Evolutionary conservation across 1,140 invertebrate genomes (phyloP).

Genomic region (Bicyclus anynana): DNA sequence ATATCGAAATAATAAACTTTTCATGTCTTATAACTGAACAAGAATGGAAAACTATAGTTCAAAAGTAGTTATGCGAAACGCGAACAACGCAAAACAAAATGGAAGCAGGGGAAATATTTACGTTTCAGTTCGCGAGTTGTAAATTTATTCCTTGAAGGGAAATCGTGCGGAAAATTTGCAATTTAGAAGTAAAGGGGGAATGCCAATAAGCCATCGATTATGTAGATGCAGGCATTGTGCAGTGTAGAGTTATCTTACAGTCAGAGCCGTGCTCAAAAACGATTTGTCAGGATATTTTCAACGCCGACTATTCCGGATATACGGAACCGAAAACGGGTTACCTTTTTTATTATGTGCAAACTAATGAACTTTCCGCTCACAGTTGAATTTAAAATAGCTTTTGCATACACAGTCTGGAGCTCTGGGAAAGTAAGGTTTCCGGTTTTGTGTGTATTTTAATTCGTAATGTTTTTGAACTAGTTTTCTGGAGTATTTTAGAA

Average conservation of each 20-base stretch:
- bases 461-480: too few species aligned
- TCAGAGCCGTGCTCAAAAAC: slow-evolving; percentile 52
- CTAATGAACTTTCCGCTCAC: not conserved
- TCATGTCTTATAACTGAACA: not conserved
- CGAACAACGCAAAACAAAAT: slow-evolving; percentile 27
- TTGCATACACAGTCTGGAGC: not conserved
- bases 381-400: not conserved
- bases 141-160: slow-evolving; percentile 69
- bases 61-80: slow-evolving; percentile 17
- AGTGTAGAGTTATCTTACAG: slow-evolving; percentile 67
- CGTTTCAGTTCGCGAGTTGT: slow-evolving; percentile 59
- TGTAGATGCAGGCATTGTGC: slow-evolving; percentile 70
- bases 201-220: slow-evolving; percentile 74
- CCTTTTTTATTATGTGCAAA: slow-evolving; percentile 31
- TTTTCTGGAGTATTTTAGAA: too few species aligned
- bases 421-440: not conserved
- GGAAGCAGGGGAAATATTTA: slow-evolving; percentile 55
- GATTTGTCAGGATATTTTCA: slow-evolving; percentile 65
- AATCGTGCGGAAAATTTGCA: slow-evolving; percentile 76
- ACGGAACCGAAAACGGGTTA: slow-evolving; percentile 30
- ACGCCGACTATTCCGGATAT: slow-evolving; percentile 25
- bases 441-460: not conserved
- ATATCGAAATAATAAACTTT: not conserved
- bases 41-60: not conserved
- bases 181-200: slow-evolving; percentile 74